Base-by-base conservation (phyloP, 2,797 vertebrate species). In the Euthynnus affinis region DNA sequence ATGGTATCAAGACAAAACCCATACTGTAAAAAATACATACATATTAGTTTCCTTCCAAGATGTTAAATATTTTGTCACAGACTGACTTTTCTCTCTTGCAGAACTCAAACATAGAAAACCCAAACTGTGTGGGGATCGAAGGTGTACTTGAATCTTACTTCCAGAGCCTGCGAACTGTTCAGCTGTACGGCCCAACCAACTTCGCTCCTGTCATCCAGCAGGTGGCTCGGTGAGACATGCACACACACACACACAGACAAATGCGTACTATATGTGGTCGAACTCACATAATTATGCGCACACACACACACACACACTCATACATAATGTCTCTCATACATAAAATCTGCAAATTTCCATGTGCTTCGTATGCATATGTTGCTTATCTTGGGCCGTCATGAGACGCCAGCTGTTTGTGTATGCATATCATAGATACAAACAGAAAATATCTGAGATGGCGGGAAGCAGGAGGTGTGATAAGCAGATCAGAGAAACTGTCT, bases 101-200 rank as follows among this genome's bases (percentile, higher is more conserved):
- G 97, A 98, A 97, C 87, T 96, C 95, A 59, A 95, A 97, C 0
- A 51, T 62, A 7, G 97, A 97, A 66, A 96, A 96, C 72, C 96
- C 97, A 67, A 98, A 96, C 94, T 98, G 97, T 15, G 95, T 90
- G 0, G 97, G 95, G 46, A 97, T 98, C 0, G 97, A 97, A 37
- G 97, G 97, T 0, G 97, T 98, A 12, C 86, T 98, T 29, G 97
- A 97, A 90, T 95, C 96, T 34, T 98, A 98, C 84, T 97, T 97
- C 85, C 96, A 97, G 90, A 98, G 97, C 82, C 93, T 98, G 81
- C 94, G 97, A 49, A 96, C 94, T 0, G 97, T 98, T 64, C 97
- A 98, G 92, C 94, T 98, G 37, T 98, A 97, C 0, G 97, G 97
- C 17, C 97, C 97, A 13, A 98, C 97, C 83, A 97, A 97, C 93